These are phyloP conservation scores for Torymus texanus DNA, from an alignment of 2,888 invertebrate genomes.

Conservation along the genomic window DNA sequence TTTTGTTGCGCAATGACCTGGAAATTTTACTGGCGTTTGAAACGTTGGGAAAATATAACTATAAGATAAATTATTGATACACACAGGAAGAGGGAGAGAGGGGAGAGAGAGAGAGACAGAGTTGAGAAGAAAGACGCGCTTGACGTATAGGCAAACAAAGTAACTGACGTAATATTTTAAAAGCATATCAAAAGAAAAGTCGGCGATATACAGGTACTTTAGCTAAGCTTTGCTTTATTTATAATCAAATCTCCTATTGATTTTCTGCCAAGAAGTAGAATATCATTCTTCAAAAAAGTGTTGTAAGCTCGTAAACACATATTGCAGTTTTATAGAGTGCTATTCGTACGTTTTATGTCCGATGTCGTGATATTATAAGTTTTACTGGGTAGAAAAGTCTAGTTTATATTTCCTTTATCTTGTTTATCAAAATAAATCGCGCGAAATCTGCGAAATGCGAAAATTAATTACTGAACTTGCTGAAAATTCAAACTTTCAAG, in stretches of 20 bases:
- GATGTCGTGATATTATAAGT: conserved; percentile 6
- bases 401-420: background rate
- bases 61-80: too few species aligned
- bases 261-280: background rate
- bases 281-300: conserved; percentile 26
- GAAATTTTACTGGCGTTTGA: background rate
- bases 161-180: too few species aligned
- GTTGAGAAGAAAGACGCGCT: background rate
- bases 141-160: background rate
- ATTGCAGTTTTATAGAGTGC: conserved; percentile 30
- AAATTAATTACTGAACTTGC: too few species aligned
- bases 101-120: background rate
- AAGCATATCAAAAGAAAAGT: too few species aligned
- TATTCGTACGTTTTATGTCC: conserved; percentile 22
- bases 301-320: conserved; percentile 35
- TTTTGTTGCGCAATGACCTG: conserved; percentile 24
- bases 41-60: too few species aligned
- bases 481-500: too few species aligned
- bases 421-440: background rate
- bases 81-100: too few species aligned
- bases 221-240: background rate
- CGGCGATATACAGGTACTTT: too few species aligned
- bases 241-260: background rate
- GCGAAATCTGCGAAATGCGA: too few species aligned
- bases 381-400: conserved; percentile 21